These are phyloP conservation scores for Pangasius sanitwongsei DNA, from an alignment of 2,797 vertebrate species.

Conservation along the genomic window DNA sequence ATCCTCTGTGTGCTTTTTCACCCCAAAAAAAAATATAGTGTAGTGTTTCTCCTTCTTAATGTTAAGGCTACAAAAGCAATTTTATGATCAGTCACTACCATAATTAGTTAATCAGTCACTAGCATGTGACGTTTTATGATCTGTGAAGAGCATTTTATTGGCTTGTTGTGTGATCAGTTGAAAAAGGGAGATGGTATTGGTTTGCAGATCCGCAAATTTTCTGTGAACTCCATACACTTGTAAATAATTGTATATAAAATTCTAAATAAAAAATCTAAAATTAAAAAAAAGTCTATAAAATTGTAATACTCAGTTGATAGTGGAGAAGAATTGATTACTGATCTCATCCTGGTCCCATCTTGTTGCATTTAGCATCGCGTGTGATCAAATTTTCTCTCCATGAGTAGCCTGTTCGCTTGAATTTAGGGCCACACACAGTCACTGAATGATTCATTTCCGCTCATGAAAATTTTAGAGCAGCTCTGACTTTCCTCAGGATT, in stretches of 20 bases:
- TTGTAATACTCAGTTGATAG: neutral
- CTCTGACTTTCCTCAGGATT: neutral
- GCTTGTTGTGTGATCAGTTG: neutral
- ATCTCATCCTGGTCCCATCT: neutral
- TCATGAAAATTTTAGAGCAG: constrained; percentile 17
- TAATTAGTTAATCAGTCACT: neutral
- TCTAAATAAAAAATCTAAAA: too few species aligned
- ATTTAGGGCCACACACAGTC: neutral
- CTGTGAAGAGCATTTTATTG: neutral
- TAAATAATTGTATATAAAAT: too few species aligned
- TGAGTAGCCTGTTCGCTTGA: neutral
- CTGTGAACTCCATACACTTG: neutral
- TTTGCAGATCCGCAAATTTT: neutral
- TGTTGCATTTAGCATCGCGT: neutral
- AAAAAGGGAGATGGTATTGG: neutral
- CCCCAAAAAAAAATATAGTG: neutral
- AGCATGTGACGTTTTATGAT: neutral
- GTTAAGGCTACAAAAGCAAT: neutral
- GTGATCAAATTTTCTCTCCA: neutral
- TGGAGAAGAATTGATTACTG: neutral
- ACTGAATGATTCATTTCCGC: constrained; percentile 13
- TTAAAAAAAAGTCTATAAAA: neutral
- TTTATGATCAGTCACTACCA: neutral
- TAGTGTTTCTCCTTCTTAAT: neutral
- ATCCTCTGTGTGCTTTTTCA: neutral